phyloP scores from a whole-genome alignment of 2,797 vertebrate genomes.

The Eulemur mongoz region DNA sequence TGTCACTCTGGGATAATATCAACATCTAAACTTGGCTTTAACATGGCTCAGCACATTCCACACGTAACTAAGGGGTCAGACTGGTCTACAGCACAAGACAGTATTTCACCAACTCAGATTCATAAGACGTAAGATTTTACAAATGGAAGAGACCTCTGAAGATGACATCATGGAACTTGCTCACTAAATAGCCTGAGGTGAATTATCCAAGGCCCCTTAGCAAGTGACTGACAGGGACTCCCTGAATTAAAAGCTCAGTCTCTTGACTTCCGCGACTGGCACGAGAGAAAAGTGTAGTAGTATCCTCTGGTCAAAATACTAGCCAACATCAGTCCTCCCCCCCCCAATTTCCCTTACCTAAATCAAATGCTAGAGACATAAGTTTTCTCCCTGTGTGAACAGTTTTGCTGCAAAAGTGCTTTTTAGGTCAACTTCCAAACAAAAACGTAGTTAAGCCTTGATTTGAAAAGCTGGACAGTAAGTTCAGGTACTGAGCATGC shows the following conservation, averaged over 20 bases:
- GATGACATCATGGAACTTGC: background rate
- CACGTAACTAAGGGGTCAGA: conserved; percentile 35
- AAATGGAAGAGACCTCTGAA: background rate
- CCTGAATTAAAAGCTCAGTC: background rate
- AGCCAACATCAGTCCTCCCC: background rate
- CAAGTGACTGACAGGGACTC: background rate
- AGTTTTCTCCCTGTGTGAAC: background rate
- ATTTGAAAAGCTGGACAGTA: background rate
- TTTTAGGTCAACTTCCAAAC: background rate
- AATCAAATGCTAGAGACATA: background rate
- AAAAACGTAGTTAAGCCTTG: background rate
- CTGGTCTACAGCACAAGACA: background rate
- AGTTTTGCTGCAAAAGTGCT: background rate
- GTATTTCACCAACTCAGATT: background rate
- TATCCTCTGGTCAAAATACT: background rate
- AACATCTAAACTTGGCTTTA: conserved; percentile 38
- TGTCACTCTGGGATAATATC: conserved; percentile 14
- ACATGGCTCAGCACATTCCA: conserved; percentile 53
- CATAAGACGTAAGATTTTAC: background rate
- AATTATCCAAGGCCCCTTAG: background rate
- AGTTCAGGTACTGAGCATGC: background rate
- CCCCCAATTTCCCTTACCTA: background rate
- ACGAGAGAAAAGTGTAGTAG: background rate
- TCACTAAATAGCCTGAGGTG: background rate
- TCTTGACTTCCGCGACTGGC: background rate